Evolutionary conservation across 1,140 invertebrate species (phyloP).

Genomic region (Harlomillsia oculata): DNA sequence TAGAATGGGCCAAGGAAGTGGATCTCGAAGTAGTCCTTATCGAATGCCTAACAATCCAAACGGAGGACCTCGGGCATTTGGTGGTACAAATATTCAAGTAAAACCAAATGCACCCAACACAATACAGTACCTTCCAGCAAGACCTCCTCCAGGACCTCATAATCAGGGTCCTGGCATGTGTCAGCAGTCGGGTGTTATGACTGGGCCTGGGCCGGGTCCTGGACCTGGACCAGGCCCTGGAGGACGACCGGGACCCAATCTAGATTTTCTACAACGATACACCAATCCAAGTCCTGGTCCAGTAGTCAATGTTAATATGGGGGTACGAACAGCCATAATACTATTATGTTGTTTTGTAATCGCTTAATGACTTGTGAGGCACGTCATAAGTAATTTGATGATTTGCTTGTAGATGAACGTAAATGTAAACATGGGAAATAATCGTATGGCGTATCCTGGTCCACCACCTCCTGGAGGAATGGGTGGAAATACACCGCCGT

Average conservation of each 20-base stretch:
- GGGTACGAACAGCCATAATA: slow-evolving; percentile 31
- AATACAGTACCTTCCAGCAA: slow-evolving; percentile 90
- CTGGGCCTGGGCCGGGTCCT: slow-evolving; percentile 9
- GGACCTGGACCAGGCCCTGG: slow-evolving; percentile 42
- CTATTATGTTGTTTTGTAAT: no score
- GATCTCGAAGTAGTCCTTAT: slow-evolving; percentile 24
- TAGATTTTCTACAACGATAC: slow-evolving; percentile 84
- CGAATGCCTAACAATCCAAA: slow-evolving; percentile 24
- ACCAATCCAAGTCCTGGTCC: slow-evolving; percentile 52
- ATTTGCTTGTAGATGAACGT: slow-evolving; percentile 37
- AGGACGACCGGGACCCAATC: slow-evolving; percentile 58
- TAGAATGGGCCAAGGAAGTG: slow-evolving; percentile 17
- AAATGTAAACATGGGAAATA: slow-evolving; percentile 40
- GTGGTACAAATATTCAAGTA: slow-evolving; percentile 73
- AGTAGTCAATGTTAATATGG: slow-evolving; percentile 36
- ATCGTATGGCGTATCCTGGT: slow-evolving; percentile 39
- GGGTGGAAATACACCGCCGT: slow-evolving; percentile 37
- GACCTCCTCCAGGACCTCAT: slow-evolving; percentile 50
- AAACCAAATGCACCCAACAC: slow-evolving; percentile 94
- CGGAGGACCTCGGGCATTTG: slow-evolving; percentile 36
- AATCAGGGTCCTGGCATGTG: slow-evolving; percentile 34
- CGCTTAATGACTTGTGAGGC: no score
- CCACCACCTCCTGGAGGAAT: slow-evolving; percentile 39
- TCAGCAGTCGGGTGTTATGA: slow-evolving; percentile 28
- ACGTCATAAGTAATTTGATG: no score